Evolutionary conservation across 2,888 invertebrate species (phyloP), one percentile per base, ranked within the genome.

Genomic region (Barypeithes pellucidus): DNA sequence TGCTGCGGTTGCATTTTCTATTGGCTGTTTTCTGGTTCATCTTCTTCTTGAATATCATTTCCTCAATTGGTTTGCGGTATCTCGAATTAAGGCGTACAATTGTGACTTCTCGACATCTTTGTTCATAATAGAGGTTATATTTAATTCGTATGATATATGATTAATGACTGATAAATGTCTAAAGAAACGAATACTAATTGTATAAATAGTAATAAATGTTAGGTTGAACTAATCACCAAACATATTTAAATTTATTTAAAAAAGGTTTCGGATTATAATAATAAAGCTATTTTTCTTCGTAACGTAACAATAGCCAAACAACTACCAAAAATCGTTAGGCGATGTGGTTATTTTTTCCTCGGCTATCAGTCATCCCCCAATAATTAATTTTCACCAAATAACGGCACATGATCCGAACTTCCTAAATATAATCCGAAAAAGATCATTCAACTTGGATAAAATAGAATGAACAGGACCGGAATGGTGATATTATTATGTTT

Each of bases 251-350:
- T 20, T 20, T 7, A 7, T 24, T 24, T 24, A 12, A 24, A n/a
- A 50, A 50, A 50, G 22, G 50, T 3, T 50, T 12, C 1, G 4
- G 24, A 67, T 67, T 67, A 59, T 29, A 67, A 67, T 67, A 67
- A 45, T 59, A 59, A 59, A 29, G 16, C 52, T 29, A 67, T 67
- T 67, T 67, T 47, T 67, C 67, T 67, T 59, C n/a, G 4, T 9
- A 43, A 57, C 45, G 45, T 41, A 36, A 67, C 59, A 59, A 47
- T 59, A 36, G 59, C 43, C 45, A 33, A 33, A 45, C 14, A 57
- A 67, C 67, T 67, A 67, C 67, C 67, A 67, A 67, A 67, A 67
- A 67, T 67, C 67, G 45, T 59, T 67, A 59, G 24, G 18, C 61
- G 18, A 39, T 43, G 60, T 22, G 41, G 24, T 8, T 16, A 57